phyloP scores from a whole-genome alignment of 1,140 invertebrate genomes.

The Eumaeus atala region DNA sequence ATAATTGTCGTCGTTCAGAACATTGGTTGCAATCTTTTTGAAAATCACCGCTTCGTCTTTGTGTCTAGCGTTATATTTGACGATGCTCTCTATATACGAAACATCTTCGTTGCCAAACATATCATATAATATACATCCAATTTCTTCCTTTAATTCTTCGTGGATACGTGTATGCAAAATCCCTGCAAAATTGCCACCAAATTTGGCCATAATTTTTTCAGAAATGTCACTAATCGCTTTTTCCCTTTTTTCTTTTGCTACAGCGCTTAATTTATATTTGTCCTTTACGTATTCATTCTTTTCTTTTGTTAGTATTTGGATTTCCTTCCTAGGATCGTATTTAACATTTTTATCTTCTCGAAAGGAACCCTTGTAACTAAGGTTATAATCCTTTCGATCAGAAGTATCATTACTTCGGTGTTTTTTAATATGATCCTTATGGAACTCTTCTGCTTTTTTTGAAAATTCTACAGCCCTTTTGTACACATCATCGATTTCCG shows the following conservation, averaged over 20 bases:
- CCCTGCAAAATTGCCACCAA: conserved; percentile 23
- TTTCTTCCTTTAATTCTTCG: conserved; percentile 33
- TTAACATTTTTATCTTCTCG: conserved; percentile 1
- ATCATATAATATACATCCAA: conserved; percentile 33
- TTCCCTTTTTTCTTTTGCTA: conserved; percentile 34
- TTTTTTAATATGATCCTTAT: conserved; percentile 28
- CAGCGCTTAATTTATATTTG: conserved; percentile 11
- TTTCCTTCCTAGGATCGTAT: background rate
- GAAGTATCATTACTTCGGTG: conserved; percentile 15
- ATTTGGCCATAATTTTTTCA: conserved; percentile 36
- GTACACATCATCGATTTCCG: conserved; percentile 58
- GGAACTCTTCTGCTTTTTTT: conserved; percentile 46
- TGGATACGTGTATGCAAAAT: conserved; percentile 29
- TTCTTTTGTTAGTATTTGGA: background rate
- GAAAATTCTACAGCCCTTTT: conserved; percentile 47
- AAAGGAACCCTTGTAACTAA: background rate
- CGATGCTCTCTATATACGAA: conserved; percentile 50
- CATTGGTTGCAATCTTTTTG: conserved; percentile 36
- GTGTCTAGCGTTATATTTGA: conserved; percentile 48
- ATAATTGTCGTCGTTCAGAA: conserved; percentile 36
- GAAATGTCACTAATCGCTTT: conserved; percentile 49
- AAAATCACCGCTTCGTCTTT: conserved; percentile 46
- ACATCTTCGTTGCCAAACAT: conserved; percentile 48
- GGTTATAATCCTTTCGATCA: conserved; percentile 19
- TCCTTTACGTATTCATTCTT: background rate